phyloP scores from a whole-genome alignment of 2,888 invertebrate species.

The Ditylenchus weischeri region DNA sequence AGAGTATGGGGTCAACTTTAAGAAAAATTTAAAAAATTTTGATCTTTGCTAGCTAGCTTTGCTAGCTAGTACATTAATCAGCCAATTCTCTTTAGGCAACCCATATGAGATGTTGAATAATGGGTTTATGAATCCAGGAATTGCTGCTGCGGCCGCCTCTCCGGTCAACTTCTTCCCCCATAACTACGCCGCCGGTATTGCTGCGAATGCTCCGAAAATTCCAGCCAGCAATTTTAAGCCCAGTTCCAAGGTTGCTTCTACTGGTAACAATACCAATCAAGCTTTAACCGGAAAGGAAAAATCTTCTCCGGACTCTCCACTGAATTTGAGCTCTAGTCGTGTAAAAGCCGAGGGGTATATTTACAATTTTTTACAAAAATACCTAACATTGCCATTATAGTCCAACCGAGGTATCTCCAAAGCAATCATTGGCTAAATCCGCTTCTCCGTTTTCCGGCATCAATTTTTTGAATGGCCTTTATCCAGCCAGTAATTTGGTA shows the following conservation, averaged over 20 bases:
- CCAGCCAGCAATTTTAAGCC: no score
- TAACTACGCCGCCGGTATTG: background rate
- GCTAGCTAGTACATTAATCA: no score
- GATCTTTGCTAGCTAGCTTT: no score
- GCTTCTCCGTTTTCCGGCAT: background rate
- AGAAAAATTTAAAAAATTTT: no score
- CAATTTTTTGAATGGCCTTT: background rate
- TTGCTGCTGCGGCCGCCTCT: constrained; percentile 11
- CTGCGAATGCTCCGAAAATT: no score
- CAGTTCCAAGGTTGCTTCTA: background rate
- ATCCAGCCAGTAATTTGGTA: background rate
- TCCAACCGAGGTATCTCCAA: background rate
- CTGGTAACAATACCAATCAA: no score
- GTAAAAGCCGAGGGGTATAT: constrained; percentile 9
- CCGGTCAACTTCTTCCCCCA: background rate
- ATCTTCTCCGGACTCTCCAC: constrained; percentile 21
- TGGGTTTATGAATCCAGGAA: background rate
- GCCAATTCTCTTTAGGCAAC: constrained; percentile 5
- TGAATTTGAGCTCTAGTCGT: constrained; percentile 25
- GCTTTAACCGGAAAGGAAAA: no score
- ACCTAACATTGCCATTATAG: background rate
- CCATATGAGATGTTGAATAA: constrained; percentile 19
- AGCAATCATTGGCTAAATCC: background rate
- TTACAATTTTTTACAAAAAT: background rate
- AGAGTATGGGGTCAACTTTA: no score